These are phyloP conservation scores for Schlechtendalia chinensis DNA, from an alignment of 1,140 invertebrate species.

Conservation along the genomic window DNA sequence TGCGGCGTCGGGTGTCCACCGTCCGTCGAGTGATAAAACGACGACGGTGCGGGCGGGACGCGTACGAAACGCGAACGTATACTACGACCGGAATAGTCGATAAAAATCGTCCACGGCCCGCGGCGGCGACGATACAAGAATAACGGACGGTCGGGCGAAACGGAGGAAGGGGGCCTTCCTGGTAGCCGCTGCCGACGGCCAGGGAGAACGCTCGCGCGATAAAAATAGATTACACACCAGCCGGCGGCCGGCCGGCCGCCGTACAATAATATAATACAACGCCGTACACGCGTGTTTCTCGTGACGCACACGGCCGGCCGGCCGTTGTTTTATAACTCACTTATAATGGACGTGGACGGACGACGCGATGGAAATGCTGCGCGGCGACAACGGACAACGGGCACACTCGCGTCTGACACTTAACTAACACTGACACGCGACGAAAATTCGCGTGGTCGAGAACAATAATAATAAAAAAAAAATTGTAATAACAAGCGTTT, in stretches of 20 bases:
- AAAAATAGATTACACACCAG: conserved; percentile 39
- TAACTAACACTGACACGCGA: not conserved
- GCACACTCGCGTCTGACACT: not conserved
- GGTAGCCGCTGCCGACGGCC: not conserved
- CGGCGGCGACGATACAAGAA: no score
- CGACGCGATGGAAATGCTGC: not conserved
- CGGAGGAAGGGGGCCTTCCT: no score
- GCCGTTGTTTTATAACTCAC: not conserved
- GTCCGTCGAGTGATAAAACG: not conserved
- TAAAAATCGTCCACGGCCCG: no score
- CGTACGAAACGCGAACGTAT: no score
- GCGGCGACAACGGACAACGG: not conserved
- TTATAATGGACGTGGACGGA: conserved; percentile 36
- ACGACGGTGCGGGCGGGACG: no score
- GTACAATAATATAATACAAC: no score
- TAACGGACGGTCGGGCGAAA: no score
- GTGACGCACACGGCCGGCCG: no score
- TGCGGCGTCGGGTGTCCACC: not conserved
- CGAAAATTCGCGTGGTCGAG: not conserved
- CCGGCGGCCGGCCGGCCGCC: not conserved
- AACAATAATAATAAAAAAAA: no score
- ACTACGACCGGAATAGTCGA: no score
- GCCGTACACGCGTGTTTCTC: no score
- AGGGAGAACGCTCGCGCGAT: conserved; percentile 5
- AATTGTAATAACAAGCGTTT: no score